Base-by-base conservation (phyloP, 1,140 invertebrate genomes). In the Archivesica marissinica region DNA sequence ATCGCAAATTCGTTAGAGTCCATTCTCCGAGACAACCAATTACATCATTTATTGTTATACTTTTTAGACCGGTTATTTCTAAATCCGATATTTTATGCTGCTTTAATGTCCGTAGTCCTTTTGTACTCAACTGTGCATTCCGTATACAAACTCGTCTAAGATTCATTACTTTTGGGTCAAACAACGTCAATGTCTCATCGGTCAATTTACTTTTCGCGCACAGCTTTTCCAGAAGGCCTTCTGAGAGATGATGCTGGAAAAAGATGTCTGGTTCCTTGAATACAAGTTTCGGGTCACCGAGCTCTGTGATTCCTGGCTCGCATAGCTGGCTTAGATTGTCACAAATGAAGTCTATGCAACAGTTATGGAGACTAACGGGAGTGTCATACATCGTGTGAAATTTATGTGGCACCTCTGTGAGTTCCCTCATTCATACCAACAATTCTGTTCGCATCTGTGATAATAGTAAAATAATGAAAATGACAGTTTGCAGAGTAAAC, bases 1-100 rank as follows among this genome's bases (percentile, higher is more conserved):
- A 94, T 61, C 95, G 94, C 70, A 97, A 93, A 93, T 97, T 96
- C 61, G 95, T 94, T 70, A 96, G 89, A 54, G 96, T 96, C 96
- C 96, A 97, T 87, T 96, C 96, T 74, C 96, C 95, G 59, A 97
- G 94, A 93, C 96, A 96, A 77, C 95, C 95, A 90, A 96, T 95
- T 17, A 96, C 92, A 90, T 96, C 96, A 92, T 96, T 96, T 30
- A 96, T 95, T 56, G 96, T 95, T 7, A 96, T 95, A 66, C 89
- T 88, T 88, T 95, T 95, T 52, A 96, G 92, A 47, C 95, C 95
- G 85, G 95, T 95, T 52, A 96, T 95, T 93, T 96, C 96, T 82
- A 97, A 86, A 50, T 94, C 92, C 23, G 91, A 92, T 35, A 95
- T 93, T 72, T 96, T 96, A 92, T 97, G 96, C 76, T 95, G 94